Conservation (phyloP, 2,797 vertebrate species). For the Phylloscopus collybita region DNA sequence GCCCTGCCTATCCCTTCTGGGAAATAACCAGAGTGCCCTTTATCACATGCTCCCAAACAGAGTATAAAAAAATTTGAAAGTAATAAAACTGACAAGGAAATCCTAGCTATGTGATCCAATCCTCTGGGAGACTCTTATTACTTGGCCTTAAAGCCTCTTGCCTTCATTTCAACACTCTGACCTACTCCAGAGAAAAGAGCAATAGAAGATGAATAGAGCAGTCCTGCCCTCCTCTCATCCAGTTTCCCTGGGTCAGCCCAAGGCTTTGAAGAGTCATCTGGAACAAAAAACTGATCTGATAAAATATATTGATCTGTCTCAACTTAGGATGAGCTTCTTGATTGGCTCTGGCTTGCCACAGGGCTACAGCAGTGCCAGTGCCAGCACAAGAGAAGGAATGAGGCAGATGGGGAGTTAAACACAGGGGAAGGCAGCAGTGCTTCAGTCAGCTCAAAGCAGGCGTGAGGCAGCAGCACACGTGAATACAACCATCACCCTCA, state of each 20-base stretch:
- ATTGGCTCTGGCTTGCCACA: not conserved
- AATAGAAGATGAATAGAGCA: not conserved
- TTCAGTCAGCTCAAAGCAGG: not conserved
- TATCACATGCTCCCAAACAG: not conserved
- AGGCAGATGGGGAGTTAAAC: not conserved
- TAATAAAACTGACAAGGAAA: not conserved
- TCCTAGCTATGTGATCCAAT: not conserved
- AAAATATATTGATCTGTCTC: not conserved
- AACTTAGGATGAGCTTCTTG: not conserved
- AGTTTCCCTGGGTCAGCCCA: not conserved
- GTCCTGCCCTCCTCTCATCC: not conserved
- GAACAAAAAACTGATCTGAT: not conserved
- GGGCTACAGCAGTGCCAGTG: not conserved
- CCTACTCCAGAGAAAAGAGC: not conserved
- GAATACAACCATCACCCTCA: not conserved
- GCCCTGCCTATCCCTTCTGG: not conserved
- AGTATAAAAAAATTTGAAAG: not conserved
- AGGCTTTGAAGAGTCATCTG: not conserved
- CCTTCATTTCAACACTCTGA: not conserved
- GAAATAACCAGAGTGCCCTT: not conserved
- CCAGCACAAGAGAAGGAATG: not conserved
- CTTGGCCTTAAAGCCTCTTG: not conserved
- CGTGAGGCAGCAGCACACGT: fast-evolving
- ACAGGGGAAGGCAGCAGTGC: not conserved
- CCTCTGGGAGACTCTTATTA: not conserved